Percentiles rank a stretch among this genome's conserved stretches.
phyloP scores from a whole-genome alignment of 1,140 invertebrate species.

The Vanessa tameamea region DNA sequence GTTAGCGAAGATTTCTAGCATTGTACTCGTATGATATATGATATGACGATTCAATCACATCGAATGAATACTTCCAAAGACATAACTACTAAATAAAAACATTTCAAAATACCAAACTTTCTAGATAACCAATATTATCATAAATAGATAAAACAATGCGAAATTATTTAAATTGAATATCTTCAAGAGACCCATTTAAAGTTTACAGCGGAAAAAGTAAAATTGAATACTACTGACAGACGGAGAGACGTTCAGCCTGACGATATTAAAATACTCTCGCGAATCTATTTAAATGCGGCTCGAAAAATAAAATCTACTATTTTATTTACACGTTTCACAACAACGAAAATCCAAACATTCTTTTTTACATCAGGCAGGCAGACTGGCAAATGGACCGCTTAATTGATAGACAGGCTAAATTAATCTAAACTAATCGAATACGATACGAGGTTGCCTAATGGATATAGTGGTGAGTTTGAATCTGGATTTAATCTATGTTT shows the following conservation, averaged over 20 bases:
- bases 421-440: too few species aligned
- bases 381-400: too few species aligned
- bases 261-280: constrained; percentile 11
- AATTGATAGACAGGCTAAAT: too few species aligned
- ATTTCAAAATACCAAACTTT: neutral
- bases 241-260: constrained; percentile 10
- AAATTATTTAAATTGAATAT: constrained; percentile 4
- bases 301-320: constrained; percentile 13
- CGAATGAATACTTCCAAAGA: too few species aligned
- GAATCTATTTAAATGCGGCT: constrained; percentile 17
- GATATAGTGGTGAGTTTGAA: too few species aligned
- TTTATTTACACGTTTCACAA: neutral
- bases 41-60: too few species aligned
- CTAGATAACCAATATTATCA: neutral
- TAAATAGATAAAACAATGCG: constrained; percentile 13
- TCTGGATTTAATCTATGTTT: too few species aligned
- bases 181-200: constrained; percentile 16
- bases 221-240: constrained; percentile 16
- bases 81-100: too few species aligned
- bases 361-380: too few species aligned
- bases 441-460: too few species aligned
- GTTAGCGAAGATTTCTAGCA: too few species aligned
- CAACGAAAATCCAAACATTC: neutral
- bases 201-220: constrained; percentile 11
- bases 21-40: too few species aligned